Evolutionary conservation across 2,888 invertebrate genomes (phyloP).

Genomic region (Acronicta psi): DNA sequence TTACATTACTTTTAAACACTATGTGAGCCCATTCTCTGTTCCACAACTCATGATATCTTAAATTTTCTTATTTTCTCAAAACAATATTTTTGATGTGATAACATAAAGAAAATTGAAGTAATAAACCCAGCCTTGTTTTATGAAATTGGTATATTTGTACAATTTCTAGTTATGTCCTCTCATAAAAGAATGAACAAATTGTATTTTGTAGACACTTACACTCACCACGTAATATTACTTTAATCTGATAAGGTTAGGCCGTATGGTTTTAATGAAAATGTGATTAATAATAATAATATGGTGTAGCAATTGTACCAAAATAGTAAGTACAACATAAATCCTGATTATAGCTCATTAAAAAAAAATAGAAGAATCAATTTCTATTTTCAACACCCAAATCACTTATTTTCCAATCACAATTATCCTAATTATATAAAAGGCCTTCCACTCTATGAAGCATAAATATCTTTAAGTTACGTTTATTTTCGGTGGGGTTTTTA

Average conservation of each 20-base stretch:
- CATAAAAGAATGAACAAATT: too few species aligned
- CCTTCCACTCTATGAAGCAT: slow-evolving; percentile 56
- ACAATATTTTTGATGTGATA: slow-evolving; percentile 5
- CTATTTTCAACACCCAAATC: slow-evolving; percentile 27
- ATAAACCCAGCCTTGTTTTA: slow-evolving; percentile 28
- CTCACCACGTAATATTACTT: too few species aligned
- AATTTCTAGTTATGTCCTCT: too few species aligned
- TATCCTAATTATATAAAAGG: slow-evolving; percentile 55
- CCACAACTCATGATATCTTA: slow-evolving; percentile 9
- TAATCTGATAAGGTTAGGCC: too few species aligned
- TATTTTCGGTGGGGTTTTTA: slow-evolving; percentile 63
- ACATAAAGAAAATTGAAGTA: slow-evolving; percentile 38
- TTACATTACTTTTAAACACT: slow-evolving; percentile 2
- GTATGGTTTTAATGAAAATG: too few species aligned
- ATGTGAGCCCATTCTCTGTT: slow-evolving; percentile 11
- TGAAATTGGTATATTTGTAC: slow-evolving; percentile 4
- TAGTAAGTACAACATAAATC: too few species aligned
- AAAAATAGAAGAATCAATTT: slow-evolving; percentile 5
- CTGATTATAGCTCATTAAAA: too few species aligned
- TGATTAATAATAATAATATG: too few species aligned
- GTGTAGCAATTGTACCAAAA: too few species aligned
- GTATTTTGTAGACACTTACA: too few species aligned
- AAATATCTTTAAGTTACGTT: slow-evolving; percentile 57
- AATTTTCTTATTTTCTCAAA: too few species aligned
- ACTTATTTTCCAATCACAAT: slow-evolving; percentile 46